Conservation (phyloP, 2,888 invertebrate species). For the Athrips mouffetella region DNA sequence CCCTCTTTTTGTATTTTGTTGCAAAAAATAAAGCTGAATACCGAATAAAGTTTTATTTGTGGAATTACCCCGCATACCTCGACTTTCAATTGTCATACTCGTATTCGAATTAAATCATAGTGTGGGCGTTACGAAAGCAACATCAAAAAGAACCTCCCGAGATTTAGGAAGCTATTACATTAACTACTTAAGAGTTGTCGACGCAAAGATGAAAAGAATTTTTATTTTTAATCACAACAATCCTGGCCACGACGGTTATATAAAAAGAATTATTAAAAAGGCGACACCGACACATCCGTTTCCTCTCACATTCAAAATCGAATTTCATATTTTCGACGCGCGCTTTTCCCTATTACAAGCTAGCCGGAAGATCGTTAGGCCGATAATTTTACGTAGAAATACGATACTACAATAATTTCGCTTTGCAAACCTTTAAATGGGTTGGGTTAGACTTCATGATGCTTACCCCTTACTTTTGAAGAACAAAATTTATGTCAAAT, state of each 20-base stretch:
- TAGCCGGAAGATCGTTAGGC: not conserved
- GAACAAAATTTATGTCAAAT: too few relatives aligned
- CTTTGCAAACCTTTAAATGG: too few relatives aligned
- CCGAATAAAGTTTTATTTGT: not conserved
- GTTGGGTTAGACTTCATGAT: too few relatives aligned
- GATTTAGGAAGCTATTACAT: conserved; percentile 50
- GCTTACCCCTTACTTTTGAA: too few relatives aligned
- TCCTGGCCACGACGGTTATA: conserved; percentile 52
- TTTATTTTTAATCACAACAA: conserved; percentile 64
- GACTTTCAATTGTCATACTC: not conserved
- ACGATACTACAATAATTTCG: too few relatives aligned
- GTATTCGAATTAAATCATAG: not conserved
- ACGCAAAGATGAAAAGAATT: conserved; percentile 61
- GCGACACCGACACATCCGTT: conserved; percentile 68
- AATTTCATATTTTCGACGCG: conserved; percentile 36
- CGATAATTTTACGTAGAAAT: too few relatives aligned
- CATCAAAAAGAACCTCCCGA: conserved; percentile 51
- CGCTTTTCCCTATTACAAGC: conserved; percentile 40
- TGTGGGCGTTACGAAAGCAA: conserved; percentile 34
- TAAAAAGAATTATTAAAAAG: conserved; percentile 70
- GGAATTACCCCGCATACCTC: not conserved
- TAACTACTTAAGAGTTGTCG: conserved; percentile 35
- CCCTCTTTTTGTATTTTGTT: conserved; percentile 20
- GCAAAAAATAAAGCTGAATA: not conserved
- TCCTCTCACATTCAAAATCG: conserved; percentile 51